Evolutionary conservation across 2,113 vertebrate genomes (phyloP).

Genomic region (Scomber japonicus): DNA sequence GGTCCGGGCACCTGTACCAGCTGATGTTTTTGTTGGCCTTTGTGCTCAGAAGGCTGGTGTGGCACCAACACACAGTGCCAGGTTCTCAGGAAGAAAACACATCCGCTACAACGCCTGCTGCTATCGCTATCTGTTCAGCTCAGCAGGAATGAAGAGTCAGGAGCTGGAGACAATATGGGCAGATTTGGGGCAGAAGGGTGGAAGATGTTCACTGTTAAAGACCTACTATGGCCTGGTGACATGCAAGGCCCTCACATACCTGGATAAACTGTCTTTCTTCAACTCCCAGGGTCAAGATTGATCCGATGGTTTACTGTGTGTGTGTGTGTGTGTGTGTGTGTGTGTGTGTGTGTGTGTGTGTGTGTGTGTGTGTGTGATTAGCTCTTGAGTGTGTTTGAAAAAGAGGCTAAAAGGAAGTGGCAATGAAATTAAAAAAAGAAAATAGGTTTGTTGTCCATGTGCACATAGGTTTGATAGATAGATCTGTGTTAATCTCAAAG

Average conservation of each 20-base stretch:
- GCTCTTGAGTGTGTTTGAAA: too few species aligned
- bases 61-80: conserved; percentile 89
- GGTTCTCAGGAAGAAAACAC: conserved; percentile 90
- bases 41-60: conserved; percentile 89
- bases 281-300: conserved; percentile 42
- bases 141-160: conserved; percentile 75
- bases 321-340: too few species aligned
- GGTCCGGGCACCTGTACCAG: conserved; percentile 69
- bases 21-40: conserved; percentile 89
- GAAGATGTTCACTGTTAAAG: conserved; percentile 84
- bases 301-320: too few species aligned
- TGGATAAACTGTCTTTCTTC: conserved; percentile 87
- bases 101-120: conserved; percentile 93
- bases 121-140: conserved; percentile 93
- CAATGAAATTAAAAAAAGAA: too few species aligned
- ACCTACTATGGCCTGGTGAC: conserved; percentile 91
- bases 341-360: too few species aligned
- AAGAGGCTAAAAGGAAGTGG: too few species aligned
- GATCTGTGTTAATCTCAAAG: too few species aligned
- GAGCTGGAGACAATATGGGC: conserved; percentile 86
- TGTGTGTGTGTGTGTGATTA: too few species aligned
- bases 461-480: too few species aligned
- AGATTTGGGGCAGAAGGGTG: conserved; percentile 82
- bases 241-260: conserved; percentile 91
- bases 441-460: too few species aligned